Base-by-base conservation (phyloP, 1,140 invertebrate species). In the Pygmarrhopalites habei region DNA sequence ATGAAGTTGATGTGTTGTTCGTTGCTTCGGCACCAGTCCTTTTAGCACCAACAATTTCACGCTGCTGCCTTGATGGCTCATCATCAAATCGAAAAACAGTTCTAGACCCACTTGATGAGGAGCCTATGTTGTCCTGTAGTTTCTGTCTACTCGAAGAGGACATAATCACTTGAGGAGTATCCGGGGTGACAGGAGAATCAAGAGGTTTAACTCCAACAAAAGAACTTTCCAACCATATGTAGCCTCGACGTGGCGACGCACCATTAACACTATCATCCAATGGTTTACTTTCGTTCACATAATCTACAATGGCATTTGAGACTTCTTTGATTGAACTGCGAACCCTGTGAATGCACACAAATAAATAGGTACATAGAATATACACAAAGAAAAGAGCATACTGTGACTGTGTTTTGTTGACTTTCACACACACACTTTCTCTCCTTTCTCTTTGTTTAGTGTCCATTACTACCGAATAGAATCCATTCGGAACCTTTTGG, bases 281-380 rank as follows among this genome's bases (percentile, higher is more conserved):
- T 35, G 72, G 66, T 35, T 61, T 67, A 23, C 47, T 66, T 62
- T 72, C 71, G 47, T 71, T 73, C 41, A 92, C 89, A 78, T 91
- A 92, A 75, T 92, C 88, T 46, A 91, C 89, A 69, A 93, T 92
- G n/a, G 90, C 90, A 66, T 89, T 91, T 35, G 90, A 92, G 32
- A 93, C 89, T 77, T 91, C 89, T 75, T 90, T 91, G 75, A 93
- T 92, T 59, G 88, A 91, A 64, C 87, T 85, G 71, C 90, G 87
- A 70, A 93, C 90, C 75, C 90, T 89, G 7, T 26, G 30, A 17
- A 19, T 3, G 19, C n/a, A n/a, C n/a, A n/a, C n/a, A n/a, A 58
- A 43, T n/a, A 35, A 41, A 26, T 41, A 12, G 15, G 19, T 7
- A 35, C 5, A 44, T 14, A 17, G 19, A 19, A 35, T 28, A 41